Evolutionary conservation across 2,888 invertebrate species (phyloP).

Genomic region (Falcaria lacertinaria): DNA sequence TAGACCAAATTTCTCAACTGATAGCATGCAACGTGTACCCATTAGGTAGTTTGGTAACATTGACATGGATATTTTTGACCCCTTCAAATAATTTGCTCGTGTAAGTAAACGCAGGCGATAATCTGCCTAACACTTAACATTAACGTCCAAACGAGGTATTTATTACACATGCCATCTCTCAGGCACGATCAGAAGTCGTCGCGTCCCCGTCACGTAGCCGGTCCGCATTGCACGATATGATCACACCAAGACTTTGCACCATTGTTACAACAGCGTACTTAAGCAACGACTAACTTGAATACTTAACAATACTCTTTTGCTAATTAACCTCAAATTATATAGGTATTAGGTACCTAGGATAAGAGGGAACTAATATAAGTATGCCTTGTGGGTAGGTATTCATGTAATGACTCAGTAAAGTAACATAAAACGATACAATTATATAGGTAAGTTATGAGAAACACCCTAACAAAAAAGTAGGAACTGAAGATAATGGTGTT

Average conservation of each 20-base stretch:
- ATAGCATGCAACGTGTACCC: no score
- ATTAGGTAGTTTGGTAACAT: no score
- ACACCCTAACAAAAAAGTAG: no score
- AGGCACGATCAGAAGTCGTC: not conserved
- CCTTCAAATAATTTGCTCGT: not conserved
- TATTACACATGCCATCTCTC: not conserved
- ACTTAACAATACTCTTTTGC: slow-evolving; percentile 2
- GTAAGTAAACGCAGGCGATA: not conserved
- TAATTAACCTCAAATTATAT: slow-evolving; percentile 1
- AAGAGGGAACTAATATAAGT: not conserved
- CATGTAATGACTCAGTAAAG: no score
- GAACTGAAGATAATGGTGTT: no score
- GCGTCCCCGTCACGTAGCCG: not conserved
- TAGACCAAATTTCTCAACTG: no score
- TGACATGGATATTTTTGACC: no score
- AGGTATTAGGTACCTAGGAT: not conserved
- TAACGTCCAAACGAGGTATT: not conserved
- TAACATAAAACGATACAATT: no score
- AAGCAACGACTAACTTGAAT: not conserved
- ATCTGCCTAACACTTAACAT: not conserved
- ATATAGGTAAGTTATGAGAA: no score
- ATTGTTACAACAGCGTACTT: slow-evolving; percentile 1
- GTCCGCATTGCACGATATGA: slow-evolving; percentile 1
- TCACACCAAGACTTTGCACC: slow-evolving; percentile 1
- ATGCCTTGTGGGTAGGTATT: no score